Base-by-base conservation (phyloP, 1,140 invertebrate genomes). In the Halictus rubicundus region DNA sequence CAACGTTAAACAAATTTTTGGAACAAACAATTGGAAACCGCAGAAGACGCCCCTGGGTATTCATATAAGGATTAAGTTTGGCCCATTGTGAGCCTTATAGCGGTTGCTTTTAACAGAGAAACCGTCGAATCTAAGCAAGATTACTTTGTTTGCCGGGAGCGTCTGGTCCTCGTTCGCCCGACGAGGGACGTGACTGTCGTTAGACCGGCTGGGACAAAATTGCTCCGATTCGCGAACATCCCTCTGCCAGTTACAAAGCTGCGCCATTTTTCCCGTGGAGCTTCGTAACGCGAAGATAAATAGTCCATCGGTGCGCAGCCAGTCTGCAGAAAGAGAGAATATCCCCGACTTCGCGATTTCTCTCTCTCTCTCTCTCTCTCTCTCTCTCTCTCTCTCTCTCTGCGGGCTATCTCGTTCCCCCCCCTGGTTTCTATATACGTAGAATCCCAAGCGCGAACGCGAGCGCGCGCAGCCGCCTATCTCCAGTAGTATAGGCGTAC, bases 261-360 rank as follows among this genome's bases (percentile, higher is more conserved):
- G 83, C 65, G 75, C 82, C 84, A 88, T 88, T 88, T 88, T 88
- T 85, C 82, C 77, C 63, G 78, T 27, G 79, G 70, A 77, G 83
- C 80, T 87, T 88, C 82, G 80, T 81, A 88, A 88, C 86, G 87
- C 85, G 87, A 87, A 88, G 87, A 88, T 88, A 85, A 88, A 88
- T 88, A 88, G 87, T 84, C 82, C 83, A 78, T 72, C 80, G 78
- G 80, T 76, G 84, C 78, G 71, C 82, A 73, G 74, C 77, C 81
- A 68, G 65, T 64, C 37, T 16, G 78, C 61, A 79, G 66, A 63
- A 42, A 54, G 52, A 63, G 72, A 80, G 49, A 71, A 73, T 68
- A 84, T 66, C 77, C 39, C 25, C 60, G 65, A 46, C 70, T 66
- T 83, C 82, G 64, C 49, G 52, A 49, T 82, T 78, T 52, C 10